Conservation (phyloP, 2,888 invertebrate species). For the Furcula furcula region DNA sequence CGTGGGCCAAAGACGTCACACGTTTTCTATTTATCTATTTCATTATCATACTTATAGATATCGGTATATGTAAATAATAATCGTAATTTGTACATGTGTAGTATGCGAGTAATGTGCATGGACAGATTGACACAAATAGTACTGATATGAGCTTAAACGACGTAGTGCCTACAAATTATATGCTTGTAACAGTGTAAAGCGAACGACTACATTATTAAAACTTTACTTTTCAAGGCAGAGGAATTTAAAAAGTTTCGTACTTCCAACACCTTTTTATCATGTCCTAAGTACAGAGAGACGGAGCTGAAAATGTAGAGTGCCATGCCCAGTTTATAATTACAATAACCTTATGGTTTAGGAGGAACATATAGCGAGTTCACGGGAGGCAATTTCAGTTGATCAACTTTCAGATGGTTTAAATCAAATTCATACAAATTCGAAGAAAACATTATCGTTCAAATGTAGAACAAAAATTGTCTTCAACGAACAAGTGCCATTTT, state of each 20-base stretch:
- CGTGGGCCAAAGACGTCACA: constrained; percentile 16
- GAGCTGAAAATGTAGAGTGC: constrained; percentile 31
- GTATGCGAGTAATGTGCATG: constrained; percentile 72
- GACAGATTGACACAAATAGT: constrained; percentile 76
- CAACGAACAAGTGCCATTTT: too few relatives aligned
- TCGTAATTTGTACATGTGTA: constrained; percentile 69
- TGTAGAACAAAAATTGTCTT: too few relatives aligned
- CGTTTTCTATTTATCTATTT: constrained; percentile 26
- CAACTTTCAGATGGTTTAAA: too few relatives aligned
- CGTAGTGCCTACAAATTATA: constrained; percentile 84
- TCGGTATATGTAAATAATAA: constrained; percentile 62
- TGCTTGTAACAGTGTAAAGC: constrained; percentile 71
- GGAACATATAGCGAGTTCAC: too few relatives aligned
- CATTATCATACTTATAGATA: constrained; percentile 36
- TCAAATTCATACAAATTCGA: too few relatives aligned
- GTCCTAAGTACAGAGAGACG: constrained; percentile 25
- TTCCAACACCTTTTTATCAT: constrained; percentile 33
- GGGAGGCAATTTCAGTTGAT: too few relatives aligned
- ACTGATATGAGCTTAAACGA: constrained; percentile 85
- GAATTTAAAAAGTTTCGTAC: constrained; percentile 40
- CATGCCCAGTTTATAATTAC: constrained; percentile 32
- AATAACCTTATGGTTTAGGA: constrained; percentile 33
- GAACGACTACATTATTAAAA: constrained; percentile 40
- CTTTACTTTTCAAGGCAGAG: constrained; percentile 41
- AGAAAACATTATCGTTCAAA: too few relatives aligned